phyloP scores from a whole-genome alignment of 2,113 vertebrate species.

The Epinephelus lanceolatus region DNA sequence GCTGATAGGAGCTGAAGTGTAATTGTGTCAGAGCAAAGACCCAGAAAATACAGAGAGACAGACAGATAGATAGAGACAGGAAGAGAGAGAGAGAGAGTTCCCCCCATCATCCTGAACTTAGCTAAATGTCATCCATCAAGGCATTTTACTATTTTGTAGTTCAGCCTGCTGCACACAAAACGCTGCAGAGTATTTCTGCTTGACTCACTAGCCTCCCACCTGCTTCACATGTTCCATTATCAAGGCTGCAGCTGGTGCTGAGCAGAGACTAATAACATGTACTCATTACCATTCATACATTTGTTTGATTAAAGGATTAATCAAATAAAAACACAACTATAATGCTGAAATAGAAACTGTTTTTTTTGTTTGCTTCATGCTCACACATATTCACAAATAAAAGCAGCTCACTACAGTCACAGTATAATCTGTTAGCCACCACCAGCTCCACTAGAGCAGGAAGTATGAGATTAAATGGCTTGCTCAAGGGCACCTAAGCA shows the following conservation, averaged over 20 bases:
- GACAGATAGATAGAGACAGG: conserved; percentile 65
- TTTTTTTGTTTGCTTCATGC: background rate
- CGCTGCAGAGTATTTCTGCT: conserved; percentile 23
- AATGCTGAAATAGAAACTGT: background rate
- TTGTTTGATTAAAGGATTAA: conserved; percentile 11
- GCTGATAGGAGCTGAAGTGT: conserved; percentile 78
- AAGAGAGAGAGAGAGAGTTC: conserved; percentile 24
- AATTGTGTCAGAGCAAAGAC: conserved; percentile 79
- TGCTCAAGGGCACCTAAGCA: background rate
- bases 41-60: conserved; percentile 72
- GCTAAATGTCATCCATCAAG: conserved; percentile 66
- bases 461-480: too few species aligned
- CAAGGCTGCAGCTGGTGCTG: conserved; percentile 33
- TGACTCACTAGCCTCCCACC: conserved; percentile 39
- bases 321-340: background rate
- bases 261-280: background rate
- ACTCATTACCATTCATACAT: background rate
- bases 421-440: background rate
- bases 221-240: conserved; percentile 32
- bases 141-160: conserved; percentile 45
- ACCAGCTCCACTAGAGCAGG: too few species aligned
- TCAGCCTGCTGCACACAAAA: conserved; percentile 33
- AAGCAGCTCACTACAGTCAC: background rate
- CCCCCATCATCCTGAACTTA: conserved; percentile 50
- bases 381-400: background rate